A percentile compares a stretch with the other conserved stretches of the same genome.
These are phyloP conservation scores for Macroteleia sp. DNA, from an alignment of 2,888 invertebrate genomes.

Conservation along the genomic window DNA sequence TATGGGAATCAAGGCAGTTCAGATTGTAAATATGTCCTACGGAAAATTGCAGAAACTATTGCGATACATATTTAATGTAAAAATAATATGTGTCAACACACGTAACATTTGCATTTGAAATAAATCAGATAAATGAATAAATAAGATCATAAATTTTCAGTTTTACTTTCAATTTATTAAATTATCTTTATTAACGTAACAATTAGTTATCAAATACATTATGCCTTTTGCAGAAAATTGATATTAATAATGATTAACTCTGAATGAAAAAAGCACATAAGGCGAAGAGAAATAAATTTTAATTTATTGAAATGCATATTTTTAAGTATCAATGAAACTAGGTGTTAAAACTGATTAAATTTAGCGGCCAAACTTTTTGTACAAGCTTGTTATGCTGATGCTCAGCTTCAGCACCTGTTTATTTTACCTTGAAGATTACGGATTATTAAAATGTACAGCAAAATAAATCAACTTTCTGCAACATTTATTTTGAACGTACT, in stretches of 20 bases:
- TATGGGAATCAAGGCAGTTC: slow-evolving; percentile 57
- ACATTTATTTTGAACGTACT: slow-evolving; percentile 27
- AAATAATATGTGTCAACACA: slow-evolving; percentile 56
- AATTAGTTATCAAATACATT: slow-evolving; percentile 48
- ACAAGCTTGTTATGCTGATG: slow-evolving; percentile 69
- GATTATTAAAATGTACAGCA: slow-evolving; percentile 64
- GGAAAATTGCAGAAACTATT: slow-evolving; percentile 62
- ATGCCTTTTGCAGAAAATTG: neutral
- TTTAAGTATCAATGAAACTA: slow-evolving; percentile 32
- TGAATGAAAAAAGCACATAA: slow-evolving; percentile 1
- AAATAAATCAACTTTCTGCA: slow-evolving; percentile 62
- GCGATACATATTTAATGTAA: slow-evolving; percentile 62
- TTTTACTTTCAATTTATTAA: slow-evolving; percentile 44
- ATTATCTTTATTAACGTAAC: slow-evolving; percentile 41
- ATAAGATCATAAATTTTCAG: slow-evolving; percentile 51
- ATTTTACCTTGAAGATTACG: slow-evolving; percentile 70
- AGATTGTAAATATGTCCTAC: slow-evolving; percentile 59
- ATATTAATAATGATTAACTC: neutral
- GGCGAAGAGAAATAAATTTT: slow-evolving; percentile 17
- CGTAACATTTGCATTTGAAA: slow-evolving; percentile 57
- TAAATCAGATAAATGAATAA: slow-evolving; percentile 53
- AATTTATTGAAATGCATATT: slow-evolving; percentile 32
- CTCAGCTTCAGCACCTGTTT: slow-evolving; percentile 65
- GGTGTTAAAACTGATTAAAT: slow-evolving; percentile 56
- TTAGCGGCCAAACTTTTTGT: slow-evolving; percentile 49